Percentiles rank a stretch among this genome's conserved stretches.
phyloP scores from a whole-genome alignment of 2,797 vertebrate genomes.

The Tinamus major region DNA sequence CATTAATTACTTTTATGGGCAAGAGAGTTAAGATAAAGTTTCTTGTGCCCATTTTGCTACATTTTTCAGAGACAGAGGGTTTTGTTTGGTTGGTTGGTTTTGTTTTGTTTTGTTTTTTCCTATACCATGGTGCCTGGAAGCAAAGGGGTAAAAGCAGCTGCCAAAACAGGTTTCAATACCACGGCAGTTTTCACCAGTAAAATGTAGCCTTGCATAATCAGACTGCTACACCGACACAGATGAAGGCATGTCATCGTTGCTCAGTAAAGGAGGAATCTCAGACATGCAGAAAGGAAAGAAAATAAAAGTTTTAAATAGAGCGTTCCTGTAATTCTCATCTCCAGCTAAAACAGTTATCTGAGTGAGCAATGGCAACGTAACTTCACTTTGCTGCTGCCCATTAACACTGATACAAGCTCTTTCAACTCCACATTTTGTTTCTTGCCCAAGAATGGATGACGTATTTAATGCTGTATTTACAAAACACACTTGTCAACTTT shows the following conservation, averaged over 20 bases:
- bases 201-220: background rate
- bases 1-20: slow-evolving; percentile 1
- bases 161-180: background rate
- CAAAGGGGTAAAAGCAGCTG: background rate
- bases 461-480: slow-evolving; percentile 3
- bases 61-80: background rate
- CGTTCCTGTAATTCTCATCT: background rate
- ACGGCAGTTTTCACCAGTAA: background rate
- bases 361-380: rapidly evolving
- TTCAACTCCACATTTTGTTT: slow-evolving; percentile 30
- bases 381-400: background rate
- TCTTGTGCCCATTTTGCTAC: background rate
- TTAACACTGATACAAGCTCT: background rate
- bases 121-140: background rate
- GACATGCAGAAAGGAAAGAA: background rate
- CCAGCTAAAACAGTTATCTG: background rate
- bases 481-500: slow-evolving; percentile 58
- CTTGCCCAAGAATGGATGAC: background rate
- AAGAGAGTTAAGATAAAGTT: background rate
- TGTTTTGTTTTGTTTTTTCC: background rate
- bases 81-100: background rate
- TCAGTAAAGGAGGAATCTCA: background rate
- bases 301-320: background rate
- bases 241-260: background rate
- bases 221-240: background rate